Evolutionary conservation across 64 coral and sea anemone genomes (phyloP).

Genomic region (Porites australiensis): DNA sequence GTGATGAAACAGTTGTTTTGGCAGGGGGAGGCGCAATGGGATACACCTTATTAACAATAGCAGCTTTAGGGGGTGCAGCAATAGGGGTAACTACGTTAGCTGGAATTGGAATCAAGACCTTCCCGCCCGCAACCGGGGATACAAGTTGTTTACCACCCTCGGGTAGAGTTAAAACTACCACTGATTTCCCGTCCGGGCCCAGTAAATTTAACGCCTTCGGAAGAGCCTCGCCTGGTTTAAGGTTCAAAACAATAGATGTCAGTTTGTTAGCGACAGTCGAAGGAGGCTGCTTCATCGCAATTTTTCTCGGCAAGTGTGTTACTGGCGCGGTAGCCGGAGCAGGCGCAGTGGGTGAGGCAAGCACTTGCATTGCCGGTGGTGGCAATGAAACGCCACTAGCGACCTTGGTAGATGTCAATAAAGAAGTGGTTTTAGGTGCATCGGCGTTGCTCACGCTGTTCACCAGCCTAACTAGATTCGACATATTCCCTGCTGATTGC

Average conservation of each 20-base stretch:
- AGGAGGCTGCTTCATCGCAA: slow-evolving; percentile 30
- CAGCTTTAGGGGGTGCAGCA: neutral
- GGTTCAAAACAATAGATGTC: slow-evolving; percentile 27
- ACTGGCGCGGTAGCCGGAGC: neutral
- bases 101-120: slow-evolving; percentile 26
- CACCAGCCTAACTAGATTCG: neutral
- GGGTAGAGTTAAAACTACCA: slow-evolving; percentile 6
- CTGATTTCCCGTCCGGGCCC: slow-evolving; percentile 23
- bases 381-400: neutral
- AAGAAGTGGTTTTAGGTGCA: neutral
- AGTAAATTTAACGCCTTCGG: slow-evolving; percentile 38
- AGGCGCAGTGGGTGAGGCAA: no score
- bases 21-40: slow-evolving; percentile 27
- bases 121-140: neutral
- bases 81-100: neutral
- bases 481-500: neutral
- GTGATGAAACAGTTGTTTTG: neutral
- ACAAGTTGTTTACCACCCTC: slow-evolving; percentile 24
- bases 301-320: slow-evolving; percentile 3
- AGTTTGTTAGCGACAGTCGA: neutral
- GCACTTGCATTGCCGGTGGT: neutral
- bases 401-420: neutral
- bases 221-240: slow-evolving; percentile 27
- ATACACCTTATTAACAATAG: neutral
- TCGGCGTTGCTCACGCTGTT: slow-evolving; percentile 19